Base-by-base conservation (phyloP, 1,140 invertebrate species). In the Panagrolaimus sp. region DNA sequence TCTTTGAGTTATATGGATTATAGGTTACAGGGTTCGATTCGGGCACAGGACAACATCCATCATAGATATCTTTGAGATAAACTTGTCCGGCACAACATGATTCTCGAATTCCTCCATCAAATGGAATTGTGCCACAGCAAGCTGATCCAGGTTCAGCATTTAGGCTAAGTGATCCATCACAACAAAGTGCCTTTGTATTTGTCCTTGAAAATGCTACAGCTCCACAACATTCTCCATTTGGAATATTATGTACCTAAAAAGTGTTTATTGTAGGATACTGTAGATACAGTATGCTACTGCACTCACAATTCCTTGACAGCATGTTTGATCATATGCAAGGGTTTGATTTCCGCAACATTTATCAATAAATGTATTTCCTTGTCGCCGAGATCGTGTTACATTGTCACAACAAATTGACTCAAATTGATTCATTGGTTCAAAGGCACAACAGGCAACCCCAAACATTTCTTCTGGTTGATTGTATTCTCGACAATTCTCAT, bases 361-460 rank as follows among this genome's bases (percentile, higher is more conserved):
- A 45, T 76, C 77, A 15, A 76, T 38, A 44, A 63, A 73, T n/a
- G 58, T 26, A 48, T 52, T 46, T 12, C 70, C 70, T 44, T 52
- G 47, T 14, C 52, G 26, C n/a, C 70, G 55, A 47, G 67, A 65
- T 24, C 75, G 63, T 12, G 76, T 73, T 17, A 76, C 77, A 64
- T 78, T 78, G 15, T 78, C 71, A 63, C 75, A 76, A 62, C 75
- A 76, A 48, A 76, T 76, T 24, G 76, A 68, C 46, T 78, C 76
- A 52, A 76, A 76, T 44, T 78, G 65, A 55, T 76, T 76, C 21
- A 72, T 78, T 38, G 76, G 77, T 44, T 79, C 52, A 43, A 45
- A 26, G 46, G 77, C 75, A 67, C 75, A 76, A 69, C 75, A 76
- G 15, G 73, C 55, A 12, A 76, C 71, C 7, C 75, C 75, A 58